A percentile compares a stretch with the other conserved stretches of the same genome.
phyloP scores from a whole-genome alignment of 2,888 invertebrate genomes.

The Drosophila paranaensis region DNA sequence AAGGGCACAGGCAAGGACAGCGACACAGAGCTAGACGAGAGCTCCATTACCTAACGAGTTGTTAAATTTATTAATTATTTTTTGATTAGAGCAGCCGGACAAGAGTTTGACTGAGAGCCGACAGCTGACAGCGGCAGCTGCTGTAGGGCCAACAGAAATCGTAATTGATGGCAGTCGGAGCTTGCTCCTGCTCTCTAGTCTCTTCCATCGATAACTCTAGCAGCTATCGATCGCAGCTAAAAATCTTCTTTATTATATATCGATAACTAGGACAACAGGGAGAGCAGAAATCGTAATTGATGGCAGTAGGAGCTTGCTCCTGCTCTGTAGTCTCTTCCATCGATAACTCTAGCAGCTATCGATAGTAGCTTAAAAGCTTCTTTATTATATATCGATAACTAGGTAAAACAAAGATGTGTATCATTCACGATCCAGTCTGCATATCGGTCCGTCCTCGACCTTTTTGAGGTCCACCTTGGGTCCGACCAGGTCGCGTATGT shows the following conservation, averaged over 20 bases:
- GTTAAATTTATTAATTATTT: slow-evolving; percentile 5
- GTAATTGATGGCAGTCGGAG: no score
- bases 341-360: neutral
- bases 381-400: neutral
- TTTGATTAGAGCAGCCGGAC: slow-evolving; percentile 1
- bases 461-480: neutral
- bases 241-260: neutral
- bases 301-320: no score
- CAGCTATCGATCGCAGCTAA: neutral
- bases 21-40: neutral
- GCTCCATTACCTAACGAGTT: neutral
- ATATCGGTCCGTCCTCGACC: neutral
- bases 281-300: neutral
- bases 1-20: neutral
- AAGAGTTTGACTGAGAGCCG: neutral
- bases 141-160: neutral
- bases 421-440: neutral
- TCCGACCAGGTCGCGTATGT: neutral
- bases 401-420: neutral
- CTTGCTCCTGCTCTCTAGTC: no score
- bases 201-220: neutral
- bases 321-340: no score
- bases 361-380: neutral
- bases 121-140: neutral
- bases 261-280: no score